A percentile compares a stretch with the other conserved stretches of the same genome.
phyloP scores from a whole-genome alignment of 2,888 invertebrate species.

The Epistrophe grossulariae region DNA sequence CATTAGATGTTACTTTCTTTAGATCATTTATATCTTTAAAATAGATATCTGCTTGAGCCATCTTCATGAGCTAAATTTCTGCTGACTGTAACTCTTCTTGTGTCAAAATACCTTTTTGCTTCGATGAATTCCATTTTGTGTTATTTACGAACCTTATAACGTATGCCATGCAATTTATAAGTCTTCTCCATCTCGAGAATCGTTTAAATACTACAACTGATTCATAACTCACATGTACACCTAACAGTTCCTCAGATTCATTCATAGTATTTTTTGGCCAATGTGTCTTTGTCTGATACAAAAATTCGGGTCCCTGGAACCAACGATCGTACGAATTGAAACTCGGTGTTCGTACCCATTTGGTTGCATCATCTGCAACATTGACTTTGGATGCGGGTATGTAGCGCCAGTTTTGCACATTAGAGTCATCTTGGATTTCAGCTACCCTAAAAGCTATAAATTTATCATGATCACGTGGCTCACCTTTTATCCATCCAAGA shows the following conservation, averaged over 20 bases:
- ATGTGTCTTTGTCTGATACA: no score
- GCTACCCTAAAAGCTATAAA: slow-evolving; percentile 22
- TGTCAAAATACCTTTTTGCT: neutral
- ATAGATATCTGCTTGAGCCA: neutral
- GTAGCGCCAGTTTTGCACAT: no score
- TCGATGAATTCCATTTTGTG: neutral
- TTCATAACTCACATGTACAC: neutral
- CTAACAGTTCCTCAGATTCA: neutral
- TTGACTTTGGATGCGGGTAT: no score
- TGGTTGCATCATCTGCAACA: no score
- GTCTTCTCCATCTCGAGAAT: slow-evolving; percentile 15
- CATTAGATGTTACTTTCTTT: no score
- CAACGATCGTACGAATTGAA: neutral
- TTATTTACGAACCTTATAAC: slow-evolving; percentile 8
- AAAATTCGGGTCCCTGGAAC: no score
- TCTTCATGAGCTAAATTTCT: neutral
- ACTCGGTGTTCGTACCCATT: slow-evolving; percentile 6
- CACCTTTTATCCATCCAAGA: neutral
- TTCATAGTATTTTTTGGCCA: no score
- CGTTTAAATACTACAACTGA: neutral
- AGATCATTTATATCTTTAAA: no score
- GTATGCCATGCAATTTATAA: slow-evolving; percentile 9
- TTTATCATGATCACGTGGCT: neutral
- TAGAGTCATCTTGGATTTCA: slow-evolving; percentile 23
- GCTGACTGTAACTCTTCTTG: slow-evolving; percentile 1